Base-by-base conservation (phyloP, 2,113 vertebrate genomes). In the Australoheros scitulus region DNA sequence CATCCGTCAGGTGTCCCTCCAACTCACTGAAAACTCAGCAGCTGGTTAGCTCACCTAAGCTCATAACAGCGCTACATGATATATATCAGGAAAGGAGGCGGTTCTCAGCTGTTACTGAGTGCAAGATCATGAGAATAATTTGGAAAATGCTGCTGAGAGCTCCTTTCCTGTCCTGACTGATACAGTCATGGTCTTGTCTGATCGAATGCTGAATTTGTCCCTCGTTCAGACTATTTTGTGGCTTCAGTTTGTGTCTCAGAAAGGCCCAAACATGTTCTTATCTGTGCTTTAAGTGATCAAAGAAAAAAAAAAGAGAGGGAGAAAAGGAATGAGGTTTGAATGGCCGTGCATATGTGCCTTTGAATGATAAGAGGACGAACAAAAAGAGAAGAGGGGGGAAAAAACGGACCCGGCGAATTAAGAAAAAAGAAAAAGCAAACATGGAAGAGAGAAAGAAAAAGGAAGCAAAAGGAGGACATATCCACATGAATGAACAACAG, bases 401-500 rank as follows among this genome's bases (percentile, higher is more conserved):
- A 47, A 59, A 74, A 59, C 47, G 59, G 38, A 64, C 55, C 22
- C 14, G 24, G 34, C 29, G 47, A 32, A 72, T 72, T 72, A 72
- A 47, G 47, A 70, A 52, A 72, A 52, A 72, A 7, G 68, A 26
- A 52, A 52, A 72, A 32, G 26, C 65, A 79, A 60, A 76, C 55
- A 36, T 72, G 9, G 57, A 81, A 22, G 20, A 57, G 58, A 77
- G 41, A 89, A 87, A 64, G 59, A 68, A 86, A 83, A 70, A 75
- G 58, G 64, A 79, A 61, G 59, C 83, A 87, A 81, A 70, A 68
- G 58, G 52, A 77, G 63, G 50, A 82, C 26, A 90, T 90, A 83
- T 91, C 80, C 78, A 84, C 85, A 87, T 84, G 85, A 92, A 94
- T 92, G 92, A 89, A 85, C 72, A 88, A 47, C 87, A 82, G 79